Base-by-base conservation (phyloP, 2,113 vertebrate species). In the Aptenodytes forsteri region DNA sequence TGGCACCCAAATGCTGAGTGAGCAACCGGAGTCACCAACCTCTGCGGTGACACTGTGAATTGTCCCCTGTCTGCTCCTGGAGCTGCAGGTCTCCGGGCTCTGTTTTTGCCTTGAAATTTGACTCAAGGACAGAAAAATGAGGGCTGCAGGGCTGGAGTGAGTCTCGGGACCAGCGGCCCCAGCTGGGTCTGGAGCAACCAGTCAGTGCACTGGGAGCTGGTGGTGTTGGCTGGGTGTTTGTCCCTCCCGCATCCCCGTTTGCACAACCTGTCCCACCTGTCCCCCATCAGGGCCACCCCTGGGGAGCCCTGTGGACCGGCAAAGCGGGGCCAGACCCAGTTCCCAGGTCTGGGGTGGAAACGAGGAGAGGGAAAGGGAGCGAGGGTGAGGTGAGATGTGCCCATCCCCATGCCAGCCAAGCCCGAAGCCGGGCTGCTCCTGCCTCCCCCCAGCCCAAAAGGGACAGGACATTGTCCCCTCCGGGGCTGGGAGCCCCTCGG, bases 1-100 rank as follows among this genome's bases (percentile, higher is more conserved):
- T 2, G 2, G 29, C 34, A 52, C 15, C 65, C 25, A 0, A 2
- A 40, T 30, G 26, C 38, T 0, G 2, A n/a, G 50, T 0, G 36
- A 70, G 69, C 27, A 61, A 25, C n/a, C 1, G 2, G 40, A 50
- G 34, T 6, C 72, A 3, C 27, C 44, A 10, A 3, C 17, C n/a
- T 40, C 49, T 9, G 44, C 2, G 3, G 44, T 42, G 81, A 17
- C 0, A 3, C 14, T 2, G 61, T 3, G 55, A 38, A 2, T 18
- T 3, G 2, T 40, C 23, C 49, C 49, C 42, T 1, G 0, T 3
- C 64, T 49, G 69, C 30, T 77, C 52, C 69, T 21, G 90, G 71
- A 69, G 72, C 59, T 44, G 25, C 19, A 10, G 47, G 25, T 26
- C 61, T 64, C 78, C 61, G 29, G 54, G 20, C 13, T 64, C 44